Evolutionary conservation across 2,797 vertebrate genomes (phyloP).

Genomic region (Trachops cirrhosus): DNA sequence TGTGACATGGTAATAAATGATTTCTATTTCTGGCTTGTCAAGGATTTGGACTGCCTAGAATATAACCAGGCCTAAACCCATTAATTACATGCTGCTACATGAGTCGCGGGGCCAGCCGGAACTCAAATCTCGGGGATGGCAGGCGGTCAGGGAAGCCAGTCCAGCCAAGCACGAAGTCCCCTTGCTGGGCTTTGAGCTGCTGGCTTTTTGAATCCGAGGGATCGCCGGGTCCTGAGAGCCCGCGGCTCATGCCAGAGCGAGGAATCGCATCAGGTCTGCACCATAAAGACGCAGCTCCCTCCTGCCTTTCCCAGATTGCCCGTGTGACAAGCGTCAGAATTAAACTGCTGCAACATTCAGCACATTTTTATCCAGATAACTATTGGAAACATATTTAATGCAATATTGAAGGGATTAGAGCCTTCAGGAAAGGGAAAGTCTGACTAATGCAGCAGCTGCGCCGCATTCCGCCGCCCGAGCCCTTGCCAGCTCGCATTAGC

Average conservation of each 20-base stretch:
- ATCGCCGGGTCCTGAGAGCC: constrained; percentile 60
- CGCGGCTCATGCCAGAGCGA: neutral
- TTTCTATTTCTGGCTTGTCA: constrained; percentile 66
- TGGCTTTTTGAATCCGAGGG: constrained; percentile 71
- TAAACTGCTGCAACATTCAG: constrained; percentile 85
- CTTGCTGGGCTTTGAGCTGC: constrained; percentile 73
- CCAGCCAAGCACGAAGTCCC: constrained; percentile 81
- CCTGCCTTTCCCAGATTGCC: constrained; percentile 76
- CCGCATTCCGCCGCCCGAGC: constrained; percentile 76
- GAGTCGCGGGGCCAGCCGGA: constrained; percentile 32
- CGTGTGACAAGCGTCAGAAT: constrained; percentile 82
- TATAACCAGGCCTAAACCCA: constrained; percentile 55
- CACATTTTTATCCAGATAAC: constrained; percentile 86
- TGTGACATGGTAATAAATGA: constrained; percentile 72
- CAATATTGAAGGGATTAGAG: constrained; percentile 84
- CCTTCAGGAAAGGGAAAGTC: constrained; percentile 83
- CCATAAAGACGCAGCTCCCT: constrained; percentile 76
- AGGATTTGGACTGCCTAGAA: constrained; percentile 53
- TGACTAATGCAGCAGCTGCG: constrained; percentile 83
- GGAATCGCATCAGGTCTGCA: constrained; percentile 37
- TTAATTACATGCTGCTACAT: constrained; percentile 55
- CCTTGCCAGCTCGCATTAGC: constrained; percentile 82
- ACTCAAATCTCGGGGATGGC: constrained; percentile 67
- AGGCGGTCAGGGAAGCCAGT: constrained; percentile 76
- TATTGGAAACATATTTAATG: constrained; percentile 89